A percentile compares a stretch with the other conserved stretches of the same genome.
These are phyloP conservation scores for Nezara viridula DNA, from an alignment of 2,888 invertebrate genomes.

Conservation along the genomic window DNA sequence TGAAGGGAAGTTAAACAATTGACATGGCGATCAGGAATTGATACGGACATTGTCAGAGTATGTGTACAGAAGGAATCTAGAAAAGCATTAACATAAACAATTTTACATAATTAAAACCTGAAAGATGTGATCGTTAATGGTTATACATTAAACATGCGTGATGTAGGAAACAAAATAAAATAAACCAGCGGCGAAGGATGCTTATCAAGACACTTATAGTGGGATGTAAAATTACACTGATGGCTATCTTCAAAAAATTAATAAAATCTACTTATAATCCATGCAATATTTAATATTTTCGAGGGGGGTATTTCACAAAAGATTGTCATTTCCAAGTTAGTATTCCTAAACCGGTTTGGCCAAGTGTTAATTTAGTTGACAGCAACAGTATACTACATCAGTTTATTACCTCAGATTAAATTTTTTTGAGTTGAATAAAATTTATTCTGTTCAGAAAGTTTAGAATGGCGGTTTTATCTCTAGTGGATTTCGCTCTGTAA, in stretches of 20 bases:
- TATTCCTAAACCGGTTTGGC: background rate
- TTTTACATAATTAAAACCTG: too few relatives aligned
- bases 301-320: background rate
- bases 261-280: background rate
- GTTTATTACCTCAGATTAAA: background rate
- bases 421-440: background rate
- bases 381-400: background rate
- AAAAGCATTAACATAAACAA: too few relatives aligned
- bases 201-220: background rate
- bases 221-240: too few relatives aligned
- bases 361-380: background rate
- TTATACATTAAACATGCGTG: too few relatives aligned
- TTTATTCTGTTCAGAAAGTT: background rate
- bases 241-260: background rate
- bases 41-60: too few relatives aligned
- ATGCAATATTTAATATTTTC: background rate
- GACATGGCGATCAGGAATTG: too few relatives aligned
- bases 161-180: background rate
- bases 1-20: too few relatives aligned
- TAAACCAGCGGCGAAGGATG: background rate
- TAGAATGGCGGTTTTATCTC: background rate
- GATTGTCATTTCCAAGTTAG: background rate
- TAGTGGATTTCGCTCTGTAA: background rate
- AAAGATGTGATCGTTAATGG: too few relatives aligned
- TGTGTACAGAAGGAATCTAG: too few relatives aligned